Percentiles rank a stretch among this genome's conserved stretches.
phyloP scores from a whole-genome alignment of 2,113 vertebrate genomes.

The Cryptomyrus ogoouensis region DNA sequence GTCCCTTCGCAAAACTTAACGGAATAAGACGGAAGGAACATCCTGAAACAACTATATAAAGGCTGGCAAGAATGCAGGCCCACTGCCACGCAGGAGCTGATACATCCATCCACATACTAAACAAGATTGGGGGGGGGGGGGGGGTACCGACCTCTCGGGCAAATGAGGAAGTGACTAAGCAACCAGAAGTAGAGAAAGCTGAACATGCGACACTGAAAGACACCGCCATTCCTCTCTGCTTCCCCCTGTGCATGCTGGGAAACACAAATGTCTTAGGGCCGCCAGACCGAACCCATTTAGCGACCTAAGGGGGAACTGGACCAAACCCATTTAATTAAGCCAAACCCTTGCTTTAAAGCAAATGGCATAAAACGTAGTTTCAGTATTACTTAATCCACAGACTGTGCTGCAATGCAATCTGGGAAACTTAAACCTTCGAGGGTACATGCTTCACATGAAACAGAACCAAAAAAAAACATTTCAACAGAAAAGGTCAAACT shows the following conservation, averaged over 20 bases:
- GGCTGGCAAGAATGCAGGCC: not conserved
- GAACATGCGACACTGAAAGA: not conserved
- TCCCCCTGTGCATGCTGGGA: not conserved
- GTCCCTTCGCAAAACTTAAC: not conserved
- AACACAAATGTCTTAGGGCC: not conserved
- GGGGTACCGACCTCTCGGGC: not conserved
- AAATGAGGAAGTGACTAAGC: not conserved
- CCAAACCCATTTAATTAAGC: not conserved
- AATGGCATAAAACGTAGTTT: not conserved
- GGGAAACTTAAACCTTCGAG: not conserved
- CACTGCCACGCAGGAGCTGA: not conserved
- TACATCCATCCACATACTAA: not conserved
- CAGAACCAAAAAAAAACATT: not conserved
- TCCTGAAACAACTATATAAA: not conserved
- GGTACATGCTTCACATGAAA: not conserved
- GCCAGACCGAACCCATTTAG: not conserved
- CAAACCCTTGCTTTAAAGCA: not conserved
- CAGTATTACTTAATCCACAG: not conserved
- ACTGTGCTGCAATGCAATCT: not conserved
- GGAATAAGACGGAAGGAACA: not conserved
- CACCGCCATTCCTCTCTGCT: not conserved
- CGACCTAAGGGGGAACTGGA: not conserved
- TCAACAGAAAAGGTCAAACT: not conserved
- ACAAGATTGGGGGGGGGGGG: not conserved
- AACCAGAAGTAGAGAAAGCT: not conserved